phyloP scores from a whole-genome alignment of 2,888 invertebrate genomes.

The Meteorus cinctellus region DNA sequence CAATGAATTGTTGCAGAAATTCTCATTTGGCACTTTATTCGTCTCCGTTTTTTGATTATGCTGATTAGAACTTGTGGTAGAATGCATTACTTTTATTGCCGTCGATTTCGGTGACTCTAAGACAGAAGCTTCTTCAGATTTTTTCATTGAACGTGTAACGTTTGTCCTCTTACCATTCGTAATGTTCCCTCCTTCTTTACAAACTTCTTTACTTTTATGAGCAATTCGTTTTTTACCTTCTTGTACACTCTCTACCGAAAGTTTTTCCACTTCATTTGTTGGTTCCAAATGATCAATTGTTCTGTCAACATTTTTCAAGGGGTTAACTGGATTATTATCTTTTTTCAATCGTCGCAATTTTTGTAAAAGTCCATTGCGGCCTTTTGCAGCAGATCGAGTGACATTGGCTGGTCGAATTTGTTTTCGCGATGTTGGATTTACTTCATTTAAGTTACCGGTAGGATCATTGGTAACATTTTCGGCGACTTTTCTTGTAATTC shows the following conservation, averaged over 20 bases:
- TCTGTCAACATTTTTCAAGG: background rate
- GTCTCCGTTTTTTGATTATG: background rate
- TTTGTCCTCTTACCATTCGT: background rate
- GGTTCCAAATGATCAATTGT: background rate
- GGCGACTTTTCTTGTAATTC: too few relatives aligned
- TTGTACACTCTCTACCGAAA: slow-evolving; percentile 30
- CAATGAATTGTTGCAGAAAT: background rate
- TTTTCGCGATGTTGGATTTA: background rate
- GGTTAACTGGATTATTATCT: background rate
- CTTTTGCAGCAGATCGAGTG: background rate
- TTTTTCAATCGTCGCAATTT: background rate
- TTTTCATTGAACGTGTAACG: background rate
- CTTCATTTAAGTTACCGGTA: too few relatives aligned
- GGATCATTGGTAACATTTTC: too few relatives aligned
- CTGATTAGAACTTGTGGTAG: background rate
- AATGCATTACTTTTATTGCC: background rate
- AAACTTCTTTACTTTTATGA: slow-evolving; percentile 52
- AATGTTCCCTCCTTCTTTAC: background rate
- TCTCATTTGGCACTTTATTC: background rate
- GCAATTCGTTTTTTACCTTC: slow-evolving; percentile 57
- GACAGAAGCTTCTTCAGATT: background rate
- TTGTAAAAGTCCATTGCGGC: slow-evolving; percentile 10
- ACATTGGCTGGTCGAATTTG: background rate
- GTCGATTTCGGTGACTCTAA: background rate
- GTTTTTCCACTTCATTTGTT: background rate